Conservation (phyloP, 1,140 invertebrate species). For the Oryctes rhinoceros region DNA sequence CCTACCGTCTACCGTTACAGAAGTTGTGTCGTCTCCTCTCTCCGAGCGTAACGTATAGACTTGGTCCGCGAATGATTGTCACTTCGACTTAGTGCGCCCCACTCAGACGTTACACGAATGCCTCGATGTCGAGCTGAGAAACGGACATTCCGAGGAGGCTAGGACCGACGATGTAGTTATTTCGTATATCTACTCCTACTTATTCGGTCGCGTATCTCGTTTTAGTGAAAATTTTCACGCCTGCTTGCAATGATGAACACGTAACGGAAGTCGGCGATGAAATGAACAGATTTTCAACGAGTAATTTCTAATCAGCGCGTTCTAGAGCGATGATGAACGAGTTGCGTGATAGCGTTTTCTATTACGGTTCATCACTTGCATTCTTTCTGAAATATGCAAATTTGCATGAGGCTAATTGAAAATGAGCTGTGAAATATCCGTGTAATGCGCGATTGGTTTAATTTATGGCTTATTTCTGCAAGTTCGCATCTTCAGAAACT, state of each 20-base stretch:
- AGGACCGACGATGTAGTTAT: not conserved
- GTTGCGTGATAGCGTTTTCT: too few species aligned
- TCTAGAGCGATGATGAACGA: not conserved
- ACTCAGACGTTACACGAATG: not conserved
- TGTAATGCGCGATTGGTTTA: too few species aligned
- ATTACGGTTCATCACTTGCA: too few species aligned
- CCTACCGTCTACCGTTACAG: not conserved
- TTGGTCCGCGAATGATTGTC: not conserved
- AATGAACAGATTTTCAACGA: conserved; percentile 18
- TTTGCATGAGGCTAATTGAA: too few species aligned
- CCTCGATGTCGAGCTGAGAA: not conserved
- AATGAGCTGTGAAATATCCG: too few species aligned
- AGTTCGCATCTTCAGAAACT: too few species aligned
- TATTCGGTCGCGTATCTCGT: not conserved
- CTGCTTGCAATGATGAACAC: not conserved
- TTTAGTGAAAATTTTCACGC: not conserved
- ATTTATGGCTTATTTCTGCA: too few species aligned
- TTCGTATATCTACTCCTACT: not conserved
- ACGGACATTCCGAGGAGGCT: not conserved
- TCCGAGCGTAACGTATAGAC: not conserved
- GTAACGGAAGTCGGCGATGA: not conserved
- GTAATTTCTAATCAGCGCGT: not conserved
- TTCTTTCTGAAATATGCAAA: too few species aligned
- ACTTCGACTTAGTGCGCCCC: not conserved
- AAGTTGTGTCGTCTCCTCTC: not conserved